phyloP scores from a whole-genome alignment of 2,888 invertebrate genomes.

The Molanna angustata region DNA sequence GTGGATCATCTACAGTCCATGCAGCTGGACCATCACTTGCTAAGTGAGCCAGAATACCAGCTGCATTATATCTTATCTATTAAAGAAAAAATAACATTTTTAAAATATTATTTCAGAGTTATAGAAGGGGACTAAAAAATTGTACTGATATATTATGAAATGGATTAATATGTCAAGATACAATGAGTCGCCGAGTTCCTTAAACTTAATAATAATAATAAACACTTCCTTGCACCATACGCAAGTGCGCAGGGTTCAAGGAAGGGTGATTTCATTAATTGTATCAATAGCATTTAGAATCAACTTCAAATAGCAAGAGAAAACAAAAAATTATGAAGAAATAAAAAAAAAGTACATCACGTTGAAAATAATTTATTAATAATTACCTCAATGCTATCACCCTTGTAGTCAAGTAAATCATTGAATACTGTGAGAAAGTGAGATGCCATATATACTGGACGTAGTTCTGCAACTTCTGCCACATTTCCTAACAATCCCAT shows the following conservation, averaged over 20 bases:
- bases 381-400: constrained; percentile 92
- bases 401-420: constrained; percentile 75
- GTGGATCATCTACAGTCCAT: constrained; percentile 75
- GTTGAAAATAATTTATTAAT: too few species aligned
- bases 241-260: too few species aligned
- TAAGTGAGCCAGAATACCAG: constrained; percentile 93
- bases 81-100: constrained; percentile 15
- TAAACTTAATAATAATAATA: too few species aligned
- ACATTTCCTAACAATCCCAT: constrained; percentile 97
- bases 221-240: too few species aligned
- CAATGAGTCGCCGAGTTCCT: too few species aligned
- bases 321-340: too few species aligned
- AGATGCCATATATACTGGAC: constrained; percentile 79
- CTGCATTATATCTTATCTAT: constrained; percentile 90
- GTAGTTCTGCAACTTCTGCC: constrained; percentile 84
- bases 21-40: constrained; percentile 84
- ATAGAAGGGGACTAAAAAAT: too few species aligned
- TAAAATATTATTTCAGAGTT: constrained; percentile 1
- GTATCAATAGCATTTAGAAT: too few species aligned
- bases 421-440: constrained; percentile 85
- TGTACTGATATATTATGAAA: too few species aligned
- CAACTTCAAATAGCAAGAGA: too few species aligned
- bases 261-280: constrained; percentile 9
- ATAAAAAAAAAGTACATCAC: too few species aligned
- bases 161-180: too few species aligned